Evolutionary conservation across 1,140 invertebrate species (phyloP), one percentile per base, ranked within the genome.

Genomic region (Macrosteles quadrilineatus): DNA sequence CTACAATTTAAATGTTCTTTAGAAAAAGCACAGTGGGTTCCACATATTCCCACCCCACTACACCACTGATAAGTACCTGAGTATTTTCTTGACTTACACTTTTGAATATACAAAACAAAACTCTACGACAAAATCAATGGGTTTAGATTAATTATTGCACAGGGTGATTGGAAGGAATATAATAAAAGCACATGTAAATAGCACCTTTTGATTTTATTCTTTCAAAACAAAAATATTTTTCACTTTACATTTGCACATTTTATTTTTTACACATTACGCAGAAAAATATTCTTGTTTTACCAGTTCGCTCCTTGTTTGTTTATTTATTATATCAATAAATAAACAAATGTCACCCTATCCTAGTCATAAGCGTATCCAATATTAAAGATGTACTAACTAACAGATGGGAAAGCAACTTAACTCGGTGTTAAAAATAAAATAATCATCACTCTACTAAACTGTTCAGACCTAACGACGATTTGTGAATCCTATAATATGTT

Each of bases 181-280:
- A n/a, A n/a, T n/a, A n/a, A 11, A 53, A 17, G 6, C 47, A 53
- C 47, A 53, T 11, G 11, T 17, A 19, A 59, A 59, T 59, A 59
- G 55, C 55, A 59, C 55, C 55, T 59, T 59, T 59, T 59, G 55
- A 59, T 59, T 59, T 59, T 21, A 59, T 59, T 59, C 55, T 59
- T n/a, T 59, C 23, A 23, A 59, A 59, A 59, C 55, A 59, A 59
- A 59, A 59, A 59, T 59, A 59, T 59, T 59, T 59, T 59, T 23
- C 55, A 59, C 55, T 59, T 29, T 59, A 59, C 25, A 14, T 59
- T 59, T 23, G 2, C 27, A 30, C 25, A 59, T 21, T 29, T 59
- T 11, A 59, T 14, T 11, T 59, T 59, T 21, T 21, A 6, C 9
- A 29, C 55, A 29, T 29, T 23, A 6, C 6, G 27, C 27, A 25